Conservation (phyloP, 2,797 vertebrate species). For the Tapirus indicus region DNA sequence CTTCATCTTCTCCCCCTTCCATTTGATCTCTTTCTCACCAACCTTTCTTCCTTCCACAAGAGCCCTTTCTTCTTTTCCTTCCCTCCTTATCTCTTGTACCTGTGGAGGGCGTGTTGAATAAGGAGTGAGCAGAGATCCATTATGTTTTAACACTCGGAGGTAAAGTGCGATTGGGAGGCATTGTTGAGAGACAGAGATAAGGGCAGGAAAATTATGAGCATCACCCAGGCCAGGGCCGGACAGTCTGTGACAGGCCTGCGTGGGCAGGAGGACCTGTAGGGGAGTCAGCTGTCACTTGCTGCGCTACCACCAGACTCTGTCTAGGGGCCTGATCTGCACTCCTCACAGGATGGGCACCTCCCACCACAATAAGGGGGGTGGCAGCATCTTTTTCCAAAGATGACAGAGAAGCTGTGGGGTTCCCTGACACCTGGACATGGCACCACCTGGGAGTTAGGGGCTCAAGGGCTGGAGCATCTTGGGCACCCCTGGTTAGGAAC, state of each 20-base stretch:
- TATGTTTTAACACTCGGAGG: not conserved
- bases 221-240: accelerated
- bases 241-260: not conserved
- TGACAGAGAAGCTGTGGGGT: not conserved
- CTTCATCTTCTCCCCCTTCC: not conserved
- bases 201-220: not conserved
- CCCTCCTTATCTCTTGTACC: not conserved
- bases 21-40: not conserved
- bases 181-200: not conserved
- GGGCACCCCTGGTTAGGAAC: not conserved
- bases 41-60: not conserved
- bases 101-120: not conserved
- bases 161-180: not conserved
- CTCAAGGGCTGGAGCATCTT: not conserved
- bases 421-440: not conserved
- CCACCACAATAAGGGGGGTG: not conserved
- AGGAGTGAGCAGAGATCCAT: not conserved
- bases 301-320: not conserved
- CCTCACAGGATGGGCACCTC: not conserved
- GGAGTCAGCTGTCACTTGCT: not conserved
- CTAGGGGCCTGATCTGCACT: too few species aligned
- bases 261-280: not conserved
- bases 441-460: not conserved
- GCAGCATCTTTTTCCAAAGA: not conserved
- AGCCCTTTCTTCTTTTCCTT: not conserved